Conservation (phyloP, 2,888 invertebrate species). For the Standfussiana lucernea region DNA sequence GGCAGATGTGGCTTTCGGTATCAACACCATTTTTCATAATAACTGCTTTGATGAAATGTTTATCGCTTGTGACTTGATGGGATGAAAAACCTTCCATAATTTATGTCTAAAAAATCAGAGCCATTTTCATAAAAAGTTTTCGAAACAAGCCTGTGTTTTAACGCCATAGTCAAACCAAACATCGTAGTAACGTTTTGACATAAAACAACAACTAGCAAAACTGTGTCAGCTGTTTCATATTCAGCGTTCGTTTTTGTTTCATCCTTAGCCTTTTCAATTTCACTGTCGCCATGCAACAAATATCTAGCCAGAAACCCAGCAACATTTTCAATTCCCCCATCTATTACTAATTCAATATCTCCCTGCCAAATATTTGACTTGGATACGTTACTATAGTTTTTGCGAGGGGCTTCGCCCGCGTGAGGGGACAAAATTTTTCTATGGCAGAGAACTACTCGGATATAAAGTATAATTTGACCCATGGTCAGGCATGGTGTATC, state of each 20-base stretch:
- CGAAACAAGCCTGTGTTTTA: not conserved
- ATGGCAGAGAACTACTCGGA: not conserved
- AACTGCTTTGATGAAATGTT: constrained; percentile 24
- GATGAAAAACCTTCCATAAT: not conserved
- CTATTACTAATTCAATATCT: constrained; percentile 31
- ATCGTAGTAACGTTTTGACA: not conserved
- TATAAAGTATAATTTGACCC: not conserved
- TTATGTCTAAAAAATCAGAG: not conserved
- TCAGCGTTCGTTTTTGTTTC: constrained; percentile 8
- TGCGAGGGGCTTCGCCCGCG: not conserved
- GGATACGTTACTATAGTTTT: constrained; percentile 16
- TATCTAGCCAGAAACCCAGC: not conserved
- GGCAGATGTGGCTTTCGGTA: constrained; percentile 3
- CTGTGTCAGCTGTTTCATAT: constrained; percentile 12
- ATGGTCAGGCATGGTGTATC: too few relatives aligned
- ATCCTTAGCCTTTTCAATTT: constrained; percentile 15
- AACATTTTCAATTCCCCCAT: constrained; percentile 15
- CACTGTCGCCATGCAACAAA: not conserved
- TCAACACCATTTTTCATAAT: constrained; percentile 28
- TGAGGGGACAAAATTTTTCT: not conserved
- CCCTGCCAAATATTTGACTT: constrained; percentile 48
- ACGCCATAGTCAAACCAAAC: constrained; percentile 8
- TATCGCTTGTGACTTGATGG: constrained; percentile 6
- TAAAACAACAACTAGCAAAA: not conserved
- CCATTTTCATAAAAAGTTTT: constrained; percentile 5